Percentiles rank a stretch among this genome's conserved stretches.
phyloP scores from a whole-genome alignment of 1,140 invertebrate species.

The Pseudomyrmex gracilis region DNA sequence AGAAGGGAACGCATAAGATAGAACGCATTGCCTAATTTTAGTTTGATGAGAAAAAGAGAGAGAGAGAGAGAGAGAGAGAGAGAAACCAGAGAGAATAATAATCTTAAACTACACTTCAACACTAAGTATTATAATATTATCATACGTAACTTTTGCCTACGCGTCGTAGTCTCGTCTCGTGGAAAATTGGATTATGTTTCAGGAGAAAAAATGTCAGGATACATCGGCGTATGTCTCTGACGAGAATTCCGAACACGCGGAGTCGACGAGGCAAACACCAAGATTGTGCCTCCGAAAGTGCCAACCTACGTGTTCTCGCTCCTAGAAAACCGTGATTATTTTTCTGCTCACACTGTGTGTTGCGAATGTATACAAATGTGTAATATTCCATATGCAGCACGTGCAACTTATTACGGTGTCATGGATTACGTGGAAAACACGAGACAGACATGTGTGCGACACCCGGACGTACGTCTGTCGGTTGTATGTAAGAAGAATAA shows the following conservation, averaged over 20 bases:
- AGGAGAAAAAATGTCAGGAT: constrained; percentile 49
- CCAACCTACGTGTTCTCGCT: constrained; percentile 9
- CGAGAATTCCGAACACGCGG: constrained; percentile 72
- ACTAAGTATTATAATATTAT: not conserved
- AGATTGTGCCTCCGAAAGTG: constrained; percentile 42
- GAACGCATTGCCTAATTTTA: no score
- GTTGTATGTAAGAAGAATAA: no score
- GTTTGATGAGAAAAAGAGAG: no score
- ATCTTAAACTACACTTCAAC: no score
- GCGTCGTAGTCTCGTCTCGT: not conserved
- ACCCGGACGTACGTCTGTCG: no score
- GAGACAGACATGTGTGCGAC: no score
- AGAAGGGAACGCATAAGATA: not conserved
- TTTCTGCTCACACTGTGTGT: constrained; percentile 40
- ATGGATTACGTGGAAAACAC: not conserved
- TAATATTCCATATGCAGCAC: constrained; percentile 58
- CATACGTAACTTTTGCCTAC: not conserved
- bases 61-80: no score
- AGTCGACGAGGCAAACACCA: constrained; percentile 71
- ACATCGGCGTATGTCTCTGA: constrained; percentile 11
- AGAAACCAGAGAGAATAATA: no score
- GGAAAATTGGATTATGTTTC: constrained; percentile 70
- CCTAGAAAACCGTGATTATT: constrained; percentile 61
- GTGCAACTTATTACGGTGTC: constrained; percentile 38
- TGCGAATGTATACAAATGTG: constrained; percentile 57